Evolutionary conservation across 1,140 invertebrate genomes (phyloP).

Genomic region (Ceratosolen fusciceps): DNA sequence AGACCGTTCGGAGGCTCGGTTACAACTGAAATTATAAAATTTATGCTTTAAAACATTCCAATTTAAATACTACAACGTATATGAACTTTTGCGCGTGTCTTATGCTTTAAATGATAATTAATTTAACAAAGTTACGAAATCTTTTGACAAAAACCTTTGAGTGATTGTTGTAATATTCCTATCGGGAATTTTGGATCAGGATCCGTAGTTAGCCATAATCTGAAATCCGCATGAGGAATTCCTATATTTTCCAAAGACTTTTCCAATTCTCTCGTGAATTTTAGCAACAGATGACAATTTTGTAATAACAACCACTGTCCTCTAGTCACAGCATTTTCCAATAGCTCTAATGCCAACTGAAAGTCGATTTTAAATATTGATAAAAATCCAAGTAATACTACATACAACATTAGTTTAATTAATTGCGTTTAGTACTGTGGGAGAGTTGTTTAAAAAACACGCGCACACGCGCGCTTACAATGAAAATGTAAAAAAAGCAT

Average conservation of each 20-base stretch:
- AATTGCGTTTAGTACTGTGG: no score
- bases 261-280: constrained; percentile 85
- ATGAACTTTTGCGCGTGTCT: no score
- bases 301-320: constrained; percentile 93
- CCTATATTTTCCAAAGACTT: constrained; percentile 84
- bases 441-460: no score
- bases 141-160: constrained; percentile 82
- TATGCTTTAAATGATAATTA: no score
- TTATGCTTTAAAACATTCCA: no score
- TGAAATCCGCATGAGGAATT: constrained; percentile 88
- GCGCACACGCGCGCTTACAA: no score
- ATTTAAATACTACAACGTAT: no score
- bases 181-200: constrained; percentile 88
- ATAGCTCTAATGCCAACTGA: constrained; percentile 79
- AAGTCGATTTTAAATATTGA: not conserved
- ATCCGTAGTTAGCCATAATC: constrained; percentile 94
- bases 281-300: constrained; percentile 88
- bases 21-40: constrained; percentile 77
- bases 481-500: no score
- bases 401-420: no score
- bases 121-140: no score
- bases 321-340: constrained; percentile 80
- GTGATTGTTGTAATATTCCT: constrained; percentile 86
- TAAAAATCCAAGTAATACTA: no score
- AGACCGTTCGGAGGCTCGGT: constrained; percentile 91